Evolutionary conservation across 1,140 invertebrate species (phyloP).

Genomic region (Drosophila suzukii): DNA sequence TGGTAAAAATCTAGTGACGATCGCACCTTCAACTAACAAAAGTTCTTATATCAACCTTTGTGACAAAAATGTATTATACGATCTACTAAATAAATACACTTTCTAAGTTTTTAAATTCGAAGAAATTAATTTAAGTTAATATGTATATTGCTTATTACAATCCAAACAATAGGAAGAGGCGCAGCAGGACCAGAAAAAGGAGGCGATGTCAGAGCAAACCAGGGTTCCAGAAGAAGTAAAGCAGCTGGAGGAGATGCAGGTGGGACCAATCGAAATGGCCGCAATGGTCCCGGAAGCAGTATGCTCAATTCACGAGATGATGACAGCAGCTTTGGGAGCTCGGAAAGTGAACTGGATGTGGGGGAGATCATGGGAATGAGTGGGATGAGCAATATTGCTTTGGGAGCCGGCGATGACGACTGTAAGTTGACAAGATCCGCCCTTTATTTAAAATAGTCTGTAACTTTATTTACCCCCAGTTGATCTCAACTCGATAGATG

Average conservation of each 20-base stretch:
- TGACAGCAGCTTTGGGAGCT: conserved; percentile 82
- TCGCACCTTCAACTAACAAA: no score
- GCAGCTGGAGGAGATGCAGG: background rate
- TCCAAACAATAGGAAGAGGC: background rate
- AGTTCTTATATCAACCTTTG: no score
- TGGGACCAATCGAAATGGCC: conserved; percentile 32
- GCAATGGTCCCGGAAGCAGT: conserved; percentile 42
- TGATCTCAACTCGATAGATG: conserved; percentile 80
- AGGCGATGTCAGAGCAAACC: conserved; percentile 2
- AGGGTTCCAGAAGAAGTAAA: background rate
- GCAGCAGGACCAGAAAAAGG: background rate
- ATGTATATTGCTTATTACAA: no score
- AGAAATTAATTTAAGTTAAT: no score
- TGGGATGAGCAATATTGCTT: conserved; percentile 31
- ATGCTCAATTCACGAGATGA: conserved; percentile 59
- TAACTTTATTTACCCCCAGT: conserved; percentile 33
- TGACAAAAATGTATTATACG: no score
- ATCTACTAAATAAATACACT: no score
- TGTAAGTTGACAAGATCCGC: conserved; percentile 51
- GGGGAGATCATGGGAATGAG: conserved; percentile 72
- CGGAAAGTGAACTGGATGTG: conserved; percentile 79
- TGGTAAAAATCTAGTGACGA: no score
- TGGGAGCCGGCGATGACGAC: conserved; percentile 63
- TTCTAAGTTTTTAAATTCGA: no score
- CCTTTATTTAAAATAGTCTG: background rate